phyloP scores from a whole-genome alignment of 2,888 invertebrate genomes.

The Drosophila kambysellisi region DNA sequence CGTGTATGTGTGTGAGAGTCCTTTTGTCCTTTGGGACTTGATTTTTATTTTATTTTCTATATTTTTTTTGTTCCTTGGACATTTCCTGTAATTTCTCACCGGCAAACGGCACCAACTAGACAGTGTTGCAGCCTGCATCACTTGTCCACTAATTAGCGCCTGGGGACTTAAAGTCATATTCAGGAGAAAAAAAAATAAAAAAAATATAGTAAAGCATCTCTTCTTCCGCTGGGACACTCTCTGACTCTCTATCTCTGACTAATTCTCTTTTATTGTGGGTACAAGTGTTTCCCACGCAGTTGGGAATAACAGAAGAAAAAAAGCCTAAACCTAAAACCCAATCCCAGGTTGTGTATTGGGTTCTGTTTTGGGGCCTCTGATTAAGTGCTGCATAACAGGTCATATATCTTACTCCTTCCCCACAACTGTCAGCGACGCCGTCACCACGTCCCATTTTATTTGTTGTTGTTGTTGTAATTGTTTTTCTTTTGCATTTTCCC shows the following conservation, averaged over 20 bases:
- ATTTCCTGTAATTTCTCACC: slow-evolving; percentile 75
- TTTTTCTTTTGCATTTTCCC: slow-evolving; percentile 63
- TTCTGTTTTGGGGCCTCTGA: slow-evolving; percentile 39
- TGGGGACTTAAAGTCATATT: slow-evolving; percentile 40
- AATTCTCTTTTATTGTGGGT: background rate
- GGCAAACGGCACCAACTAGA: slow-evolving; percentile 29
- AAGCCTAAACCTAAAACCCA: slow-evolving; percentile 19
- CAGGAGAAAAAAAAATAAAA: background rate
- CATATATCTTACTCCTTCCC: slow-evolving; percentile 64
- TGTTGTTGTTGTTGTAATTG: slow-evolving; percentile 58
- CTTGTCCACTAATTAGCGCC: slow-evolving; percentile 69
- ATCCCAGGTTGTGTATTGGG: slow-evolving; percentile 9
- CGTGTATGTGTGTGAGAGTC: slow-evolving; percentile 30
- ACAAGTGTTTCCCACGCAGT: slow-evolving; percentile 58
- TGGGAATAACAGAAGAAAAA: slow-evolving; percentile 12
- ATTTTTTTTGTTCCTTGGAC: slow-evolving; percentile 43
- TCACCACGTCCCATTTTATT: slow-evolving; percentile 7
- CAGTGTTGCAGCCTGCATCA: slow-evolving; percentile 19
- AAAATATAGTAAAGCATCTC: slow-evolving; percentile 17
- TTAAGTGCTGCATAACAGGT: slow-evolving; percentile 50
- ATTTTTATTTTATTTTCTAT: slow-evolving; percentile 55
- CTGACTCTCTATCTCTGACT: background rate
- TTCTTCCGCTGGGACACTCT: slow-evolving; percentile 5
- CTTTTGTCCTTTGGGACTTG: slow-evolving; percentile 75
- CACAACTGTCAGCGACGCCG: slow-evolving; percentile 63